Conservation (phyloP, 2,888 invertebrate species). For the Metellina segmentata region DNA sequence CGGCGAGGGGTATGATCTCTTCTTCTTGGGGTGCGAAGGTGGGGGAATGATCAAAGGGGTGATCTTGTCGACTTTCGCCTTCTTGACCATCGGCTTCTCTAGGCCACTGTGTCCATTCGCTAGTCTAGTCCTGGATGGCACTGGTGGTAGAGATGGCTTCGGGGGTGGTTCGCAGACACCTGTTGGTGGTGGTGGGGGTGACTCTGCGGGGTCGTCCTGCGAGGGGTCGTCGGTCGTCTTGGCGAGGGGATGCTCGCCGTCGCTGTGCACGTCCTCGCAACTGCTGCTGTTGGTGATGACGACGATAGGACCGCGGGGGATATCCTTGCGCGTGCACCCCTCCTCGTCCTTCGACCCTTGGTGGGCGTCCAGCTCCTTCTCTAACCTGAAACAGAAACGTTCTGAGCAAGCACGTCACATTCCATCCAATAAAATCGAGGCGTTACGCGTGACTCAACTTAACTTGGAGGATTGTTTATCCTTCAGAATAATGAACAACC, state of each 20-base stretch:
- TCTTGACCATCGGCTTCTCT: conserved; percentile 15
- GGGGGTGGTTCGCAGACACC: not conserved
- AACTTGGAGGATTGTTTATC: no score
- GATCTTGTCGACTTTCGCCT: conserved; percentile 17
- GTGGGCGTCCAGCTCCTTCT: conserved; percentile 77
- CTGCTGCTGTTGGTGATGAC: conserved; percentile 73
- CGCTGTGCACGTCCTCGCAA: conserved; percentile 70
- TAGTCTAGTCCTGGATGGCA: conserved; percentile 24
- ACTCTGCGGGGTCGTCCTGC: not conserved
- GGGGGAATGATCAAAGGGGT: conserved; percentile 36
- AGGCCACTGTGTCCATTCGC: conserved; percentile 4
- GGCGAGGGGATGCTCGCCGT: not conserved
- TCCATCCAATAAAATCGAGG: not conserved
- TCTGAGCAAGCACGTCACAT: not conserved
- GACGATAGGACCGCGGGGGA: conserved; percentile 59
- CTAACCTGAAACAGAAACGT: conserved; percentile 54
- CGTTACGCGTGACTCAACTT: no score
- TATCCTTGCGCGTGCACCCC: conserved; percentile 1
- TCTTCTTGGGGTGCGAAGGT: conserved; percentile 9
- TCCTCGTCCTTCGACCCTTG: conserved; percentile 49
- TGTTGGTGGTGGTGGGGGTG: not conserved
- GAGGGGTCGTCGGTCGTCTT: not conserved
- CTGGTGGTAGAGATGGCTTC: not conserved
- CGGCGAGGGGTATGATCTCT: conserved; percentile 61
- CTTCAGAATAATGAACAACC: no score